phyloP scores from a whole-genome alignment of 2,888 invertebrate species.

The Drosophila mimetica region DNA sequence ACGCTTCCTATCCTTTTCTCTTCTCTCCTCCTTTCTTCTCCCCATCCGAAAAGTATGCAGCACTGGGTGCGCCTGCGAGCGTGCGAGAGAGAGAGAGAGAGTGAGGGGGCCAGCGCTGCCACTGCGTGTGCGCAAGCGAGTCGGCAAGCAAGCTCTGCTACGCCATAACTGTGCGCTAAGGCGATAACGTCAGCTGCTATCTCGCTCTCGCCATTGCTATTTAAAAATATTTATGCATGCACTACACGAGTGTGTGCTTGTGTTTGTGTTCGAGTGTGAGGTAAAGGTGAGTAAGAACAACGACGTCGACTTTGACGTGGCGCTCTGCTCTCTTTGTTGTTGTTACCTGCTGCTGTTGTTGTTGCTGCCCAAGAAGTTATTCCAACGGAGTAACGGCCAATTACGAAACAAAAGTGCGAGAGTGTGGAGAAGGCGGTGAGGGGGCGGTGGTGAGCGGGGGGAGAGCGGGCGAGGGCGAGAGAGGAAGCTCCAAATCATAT shows the following conservation, averaged over 20 bases:
- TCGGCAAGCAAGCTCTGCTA: slow-evolving; percentile 34
- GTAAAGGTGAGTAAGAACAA: slow-evolving; percentile 51
- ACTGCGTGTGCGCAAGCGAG: slow-evolving; percentile 46
- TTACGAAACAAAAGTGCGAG: slow-evolving; percentile 63
- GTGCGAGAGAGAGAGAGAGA: slow-evolving; percentile 20
- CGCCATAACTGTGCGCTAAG: slow-evolving; percentile 57
- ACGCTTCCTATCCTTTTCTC: no score
- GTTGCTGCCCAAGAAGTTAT: slow-evolving; percentile 31
- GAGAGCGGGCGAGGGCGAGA: slow-evolving; percentile 1
- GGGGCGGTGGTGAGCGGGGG: not conserved
- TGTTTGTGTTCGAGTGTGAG: slow-evolving; percentile 12
- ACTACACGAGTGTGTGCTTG: not conserved
- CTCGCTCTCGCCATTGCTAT: slow-evolving; percentile 23
- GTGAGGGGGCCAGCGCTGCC: slow-evolving; percentile 27
- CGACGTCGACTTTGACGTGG: slow-evolving; percentile 70
- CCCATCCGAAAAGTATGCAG: slow-evolving; percentile 55
- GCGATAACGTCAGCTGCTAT: slow-evolving; percentile 56
- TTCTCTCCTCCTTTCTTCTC: no score
- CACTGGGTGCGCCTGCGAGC: not conserved
- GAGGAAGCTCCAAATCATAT: slow-evolving; percentile 29
- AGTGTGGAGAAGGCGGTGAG: not conserved
- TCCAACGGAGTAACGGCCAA: slow-evolving; percentile 50
- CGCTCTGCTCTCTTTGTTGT: slow-evolving; percentile 21
- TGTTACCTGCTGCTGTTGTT: slow-evolving; percentile 16
- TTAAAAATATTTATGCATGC: slow-evolving; percentile 32